A percentile compares a stretch with the other conserved stretches of the same genome.
Conservation (phyloP, 2,797 vertebrate species). For the Pseudochromis fuscus region DNA sequence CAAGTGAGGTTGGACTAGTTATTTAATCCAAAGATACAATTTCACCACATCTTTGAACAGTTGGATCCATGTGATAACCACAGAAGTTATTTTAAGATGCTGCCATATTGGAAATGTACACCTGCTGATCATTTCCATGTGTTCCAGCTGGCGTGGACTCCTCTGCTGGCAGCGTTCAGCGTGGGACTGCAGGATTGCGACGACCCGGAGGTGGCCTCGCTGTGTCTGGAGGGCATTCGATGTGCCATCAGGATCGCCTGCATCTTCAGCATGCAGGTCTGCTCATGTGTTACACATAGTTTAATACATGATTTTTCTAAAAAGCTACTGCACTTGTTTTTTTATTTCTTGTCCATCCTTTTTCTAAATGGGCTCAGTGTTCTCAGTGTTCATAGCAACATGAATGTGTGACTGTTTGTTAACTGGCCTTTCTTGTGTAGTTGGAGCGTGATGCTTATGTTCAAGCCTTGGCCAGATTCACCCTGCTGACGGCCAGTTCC, state of each 20-base stretch:
- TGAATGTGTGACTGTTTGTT: neutral
- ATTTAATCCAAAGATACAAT: too few relatives aligned
- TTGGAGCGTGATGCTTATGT: slow-evolving; percentile 96
- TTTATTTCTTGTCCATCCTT: too few relatives aligned
- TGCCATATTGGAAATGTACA: neutral
- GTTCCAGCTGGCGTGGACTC: slow-evolving; percentile 94
- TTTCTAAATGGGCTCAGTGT: too few relatives aligned
- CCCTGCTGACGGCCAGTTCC: slow-evolving; percentile 95
- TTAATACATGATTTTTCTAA: too few relatives aligned
- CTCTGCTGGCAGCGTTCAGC: slow-evolving; percentile 94
- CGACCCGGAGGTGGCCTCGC: slow-evolving; percentile 93
- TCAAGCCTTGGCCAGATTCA: slow-evolving; percentile 95
- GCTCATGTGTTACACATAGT: slow-evolving; percentile 29
- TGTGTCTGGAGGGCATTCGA: slow-evolving; percentile 96
- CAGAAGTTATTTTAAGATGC: neutral
- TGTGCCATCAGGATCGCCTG: slow-evolving; percentile 95
- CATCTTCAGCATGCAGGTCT: slow-evolving; percentile 97
- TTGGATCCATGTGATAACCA: too few relatives aligned
- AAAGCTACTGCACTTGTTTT: too few relatives aligned
- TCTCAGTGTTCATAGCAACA: neutral
- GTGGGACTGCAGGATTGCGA: slow-evolving; percentile 97
- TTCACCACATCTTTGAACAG: too few relatives aligned
- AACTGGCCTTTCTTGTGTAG: slow-evolving; percentile 69
- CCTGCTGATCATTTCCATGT: neutral
- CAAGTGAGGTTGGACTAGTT: too few relatives aligned